Base-by-base conservation (phyloP, 2,797 vertebrate genomes). In the Clamator glandarius region DNA sequence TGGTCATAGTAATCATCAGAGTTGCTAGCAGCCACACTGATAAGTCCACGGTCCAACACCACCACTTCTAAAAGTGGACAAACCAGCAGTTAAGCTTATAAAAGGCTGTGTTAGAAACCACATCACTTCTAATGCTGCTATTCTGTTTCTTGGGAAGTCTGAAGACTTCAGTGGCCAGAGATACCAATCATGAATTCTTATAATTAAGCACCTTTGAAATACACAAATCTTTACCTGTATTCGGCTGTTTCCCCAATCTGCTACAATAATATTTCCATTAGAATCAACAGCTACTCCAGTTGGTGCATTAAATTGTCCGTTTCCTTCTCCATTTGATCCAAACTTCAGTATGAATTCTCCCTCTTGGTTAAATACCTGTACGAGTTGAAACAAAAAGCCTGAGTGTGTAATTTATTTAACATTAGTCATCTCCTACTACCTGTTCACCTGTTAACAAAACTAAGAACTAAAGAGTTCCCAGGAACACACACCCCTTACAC, bases 231-330 rank as follows among this genome's bases (percentile, higher is more conserved):
- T 44, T 96, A 99, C 99, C 99, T 99, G 99, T 98, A 99, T 99
- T 91, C 99, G 97, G 97, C 99, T 99, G 98, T 99, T 99, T 75
- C 99, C 99, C 99, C 99, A 99, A 59, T 99, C 99, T 1, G 99
- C 99, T 76, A 99, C 99, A 2, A 99, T 99, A 96, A 99, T 99
- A 98, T 99, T 99, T 52, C 99, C 99, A 23, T 99, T 99, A 28
- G 98, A 97, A 88, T 99, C 99, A 97, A 99, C 99, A 0, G 99
- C 99, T 57, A 99, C 99, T n/a, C 99, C 99, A 2, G 99, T 99
- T 33, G 99, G 99, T 41, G 99, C 99, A 52, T 99, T 99, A 95
- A 99, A 99, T 96, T 99, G 99, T 21, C 99, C 99, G 11, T 99
- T 99, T 44, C 99, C 99, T 96, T 99, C 99, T 39, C 99, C 99